These are phyloP conservation scores for Pelodytes ibericus DNA, from an alignment of 2,797 vertebrate species.

Conservation along the genomic window DNA sequence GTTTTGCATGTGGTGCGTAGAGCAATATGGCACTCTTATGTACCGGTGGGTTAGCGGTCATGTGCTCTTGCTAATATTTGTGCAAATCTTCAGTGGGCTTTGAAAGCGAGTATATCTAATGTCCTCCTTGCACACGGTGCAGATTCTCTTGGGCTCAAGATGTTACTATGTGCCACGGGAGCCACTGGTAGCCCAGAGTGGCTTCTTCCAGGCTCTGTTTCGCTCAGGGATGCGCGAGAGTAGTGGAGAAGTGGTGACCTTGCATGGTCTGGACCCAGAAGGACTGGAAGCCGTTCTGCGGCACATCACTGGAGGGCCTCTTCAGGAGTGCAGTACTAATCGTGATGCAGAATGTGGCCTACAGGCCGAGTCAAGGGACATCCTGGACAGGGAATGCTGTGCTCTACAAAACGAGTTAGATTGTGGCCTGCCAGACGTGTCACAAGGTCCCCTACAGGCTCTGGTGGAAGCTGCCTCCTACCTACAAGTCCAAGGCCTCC, in stretches of 20 bases:
- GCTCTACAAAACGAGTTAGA: slow-evolving; percentile 55
- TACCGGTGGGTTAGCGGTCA: neutral
- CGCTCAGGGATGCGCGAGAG: slow-evolving; percentile 96
- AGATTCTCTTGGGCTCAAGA: slow-evolving; percentile 86
- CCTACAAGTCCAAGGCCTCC: slow-evolving; percentile 88
- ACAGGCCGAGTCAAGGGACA: slow-evolving; percentile 66
- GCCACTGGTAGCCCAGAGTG: slow-evolving; percentile 93
- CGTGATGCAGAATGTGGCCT: slow-evolving; percentile 69
- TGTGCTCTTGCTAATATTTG: too few species aligned
- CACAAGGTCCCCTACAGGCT: slow-evolving; percentile 74
- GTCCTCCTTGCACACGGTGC: slow-evolving; percentile 82
- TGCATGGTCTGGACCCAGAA: slow-evolving; percentile 87
- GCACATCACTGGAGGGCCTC: slow-evolving; percentile 90
- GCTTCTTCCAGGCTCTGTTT: slow-evolving; percentile 93
- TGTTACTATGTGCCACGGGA: slow-evolving; percentile 87
- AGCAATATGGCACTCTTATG: neutral
- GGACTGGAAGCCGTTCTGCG: slow-evolving; percentile 91
- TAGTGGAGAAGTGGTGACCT: slow-evolving; percentile 80
- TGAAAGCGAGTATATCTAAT: slow-evolving; percentile 58
- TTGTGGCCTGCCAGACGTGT: slow-evolving; percentile 27
- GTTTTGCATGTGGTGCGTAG: too few species aligned
- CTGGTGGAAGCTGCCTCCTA: slow-evolving; percentile 92
- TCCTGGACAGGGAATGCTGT: slow-evolving; percentile 70
- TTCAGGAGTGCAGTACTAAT: slow-evolving; percentile 60
- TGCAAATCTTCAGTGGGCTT: too few species aligned